A percentile compares a stretch with the other conserved stretches of the same genome.
Conservation (phyloP, 2,797 vertebrate genomes). For the Leuciscus waleckii region DNA sequence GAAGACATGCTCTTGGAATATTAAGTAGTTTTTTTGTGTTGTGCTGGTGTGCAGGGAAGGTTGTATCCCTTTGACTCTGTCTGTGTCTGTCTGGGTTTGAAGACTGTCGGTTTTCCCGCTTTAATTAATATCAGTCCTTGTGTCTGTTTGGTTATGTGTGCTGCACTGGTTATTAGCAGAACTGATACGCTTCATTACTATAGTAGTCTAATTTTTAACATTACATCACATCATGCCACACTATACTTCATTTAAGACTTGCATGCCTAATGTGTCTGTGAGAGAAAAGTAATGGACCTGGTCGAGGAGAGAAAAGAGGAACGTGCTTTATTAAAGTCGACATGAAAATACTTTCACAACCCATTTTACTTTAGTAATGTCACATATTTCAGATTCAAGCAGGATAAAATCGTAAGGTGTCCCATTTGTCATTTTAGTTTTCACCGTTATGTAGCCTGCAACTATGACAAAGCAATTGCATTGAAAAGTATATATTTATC, state of each 20-base stretch:
- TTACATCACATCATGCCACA: constrained; percentile 12
- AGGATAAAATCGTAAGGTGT: not conserved
- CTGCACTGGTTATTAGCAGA: constrained; percentile 6
- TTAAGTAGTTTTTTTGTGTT: constrained; percentile 79
- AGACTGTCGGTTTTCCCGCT: constrained; percentile 68
- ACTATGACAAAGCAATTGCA: not conserved
- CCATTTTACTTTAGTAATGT: not conserved
- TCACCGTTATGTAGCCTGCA: not conserved
- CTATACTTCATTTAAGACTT: not conserved
- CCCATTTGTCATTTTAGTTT: not conserved
- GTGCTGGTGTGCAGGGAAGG: constrained; percentile 71
- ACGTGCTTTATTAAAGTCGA: not conserved
- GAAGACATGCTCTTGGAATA: constrained; percentile 80
- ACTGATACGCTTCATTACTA: constrained; percentile 13
- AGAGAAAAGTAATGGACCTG: not conserved
- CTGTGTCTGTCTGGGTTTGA: constrained; percentile 70
- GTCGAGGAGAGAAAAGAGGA: not conserved
- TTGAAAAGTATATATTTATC: not conserved
- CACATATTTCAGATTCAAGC: not conserved
- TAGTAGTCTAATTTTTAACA: not conserved
- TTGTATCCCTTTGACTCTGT: constrained; percentile 67
- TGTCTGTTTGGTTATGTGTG: constrained; percentile 33
- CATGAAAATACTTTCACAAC: not conserved
- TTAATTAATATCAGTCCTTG: constrained; percentile 52
- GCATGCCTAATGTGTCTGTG: not conserved